phyloP scores from a whole-genome alignment of 2,888 invertebrate species.

The Zeuzera pyrina region DNA sequence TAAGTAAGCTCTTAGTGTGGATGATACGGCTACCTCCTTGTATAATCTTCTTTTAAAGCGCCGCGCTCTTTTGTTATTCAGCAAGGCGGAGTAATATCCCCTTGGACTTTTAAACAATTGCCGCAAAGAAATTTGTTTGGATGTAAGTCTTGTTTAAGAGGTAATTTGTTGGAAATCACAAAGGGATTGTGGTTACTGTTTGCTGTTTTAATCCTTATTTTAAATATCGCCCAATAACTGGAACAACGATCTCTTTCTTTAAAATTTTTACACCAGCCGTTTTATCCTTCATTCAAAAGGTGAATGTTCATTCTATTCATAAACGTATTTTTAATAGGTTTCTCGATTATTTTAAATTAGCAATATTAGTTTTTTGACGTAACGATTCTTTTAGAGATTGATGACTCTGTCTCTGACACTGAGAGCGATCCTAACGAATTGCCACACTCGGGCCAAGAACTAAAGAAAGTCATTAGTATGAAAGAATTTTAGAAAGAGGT shows the following conservation, averaged over 20 bases:
- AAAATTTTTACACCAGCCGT: no score
- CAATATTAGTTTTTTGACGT: no score
- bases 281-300: no score
- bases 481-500: no score
- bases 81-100: constrained; percentile 50
- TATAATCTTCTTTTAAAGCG: constrained; percentile 63
- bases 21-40: constrained; percentile 63
- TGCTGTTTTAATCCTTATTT: constrained; percentile 10
- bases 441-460: no score
- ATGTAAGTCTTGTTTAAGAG: constrained; percentile 35
- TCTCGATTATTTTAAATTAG: no score
- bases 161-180: constrained; percentile 41
- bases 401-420: no score
- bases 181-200: constrained; percentile 30
- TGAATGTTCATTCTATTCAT: no score
- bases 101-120: constrained; percentile 55
- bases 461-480: no score
- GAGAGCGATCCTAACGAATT: no score
- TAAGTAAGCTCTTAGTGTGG: constrained; percentile 63
- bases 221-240: constrained; percentile 19
- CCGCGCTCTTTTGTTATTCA: constrained; percentile 59
- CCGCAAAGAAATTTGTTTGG: constrained; percentile 46
- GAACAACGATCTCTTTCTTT: constrained; percentile 9
- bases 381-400: no score
- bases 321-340: no score